Percentiles rank a stretch among this genome's conserved stretches.
phyloP scores from a whole-genome alignment of 2,797 vertebrate genomes.

The Onychomys arenicola region DNA sequence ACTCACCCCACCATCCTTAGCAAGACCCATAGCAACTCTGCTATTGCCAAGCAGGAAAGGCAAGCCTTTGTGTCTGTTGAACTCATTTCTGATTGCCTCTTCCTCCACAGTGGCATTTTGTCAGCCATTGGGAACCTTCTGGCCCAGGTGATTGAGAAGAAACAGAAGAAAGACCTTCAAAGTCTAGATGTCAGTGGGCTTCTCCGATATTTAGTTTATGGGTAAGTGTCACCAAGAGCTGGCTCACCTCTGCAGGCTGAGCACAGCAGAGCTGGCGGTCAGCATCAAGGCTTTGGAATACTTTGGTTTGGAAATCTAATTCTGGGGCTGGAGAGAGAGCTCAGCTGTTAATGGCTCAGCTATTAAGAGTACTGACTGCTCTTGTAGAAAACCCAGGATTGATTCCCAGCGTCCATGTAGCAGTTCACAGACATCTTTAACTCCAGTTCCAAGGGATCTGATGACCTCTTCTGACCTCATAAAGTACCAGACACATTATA shows the following conservation, averaged over 20 bases:
- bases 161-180: conserved; percentile 82
- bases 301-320: neutral
- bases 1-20: rapidly evolving
- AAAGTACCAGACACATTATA: neutral
- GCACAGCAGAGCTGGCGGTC: neutral
- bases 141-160: conserved; percentile 90
- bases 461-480: neutral
- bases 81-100: conserved; percentile 22
- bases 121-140: conserved; percentile 93
- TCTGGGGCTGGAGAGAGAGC: neutral
- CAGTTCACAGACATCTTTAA: neutral
- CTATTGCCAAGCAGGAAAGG: neutral
- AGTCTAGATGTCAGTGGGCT: conserved; percentile 88
- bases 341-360: neutral
- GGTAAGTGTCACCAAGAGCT: conserved; percentile 86
- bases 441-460: neutral
- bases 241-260: neutral
- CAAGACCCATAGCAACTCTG: neutral
- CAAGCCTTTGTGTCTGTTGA: no score
- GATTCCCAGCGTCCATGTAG: neutral
- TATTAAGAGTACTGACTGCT: neutral
- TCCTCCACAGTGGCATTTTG: conserved; percentile 90
- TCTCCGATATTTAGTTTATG: conserved; percentile 91
- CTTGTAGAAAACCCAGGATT: neutral
- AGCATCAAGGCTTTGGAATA: neutral